Evolutionary conservation across 2,113 vertebrate genomes (phyloP), one percentile per base, ranked within the genome.

Genomic region (Dermatemys mawii): DNA sequence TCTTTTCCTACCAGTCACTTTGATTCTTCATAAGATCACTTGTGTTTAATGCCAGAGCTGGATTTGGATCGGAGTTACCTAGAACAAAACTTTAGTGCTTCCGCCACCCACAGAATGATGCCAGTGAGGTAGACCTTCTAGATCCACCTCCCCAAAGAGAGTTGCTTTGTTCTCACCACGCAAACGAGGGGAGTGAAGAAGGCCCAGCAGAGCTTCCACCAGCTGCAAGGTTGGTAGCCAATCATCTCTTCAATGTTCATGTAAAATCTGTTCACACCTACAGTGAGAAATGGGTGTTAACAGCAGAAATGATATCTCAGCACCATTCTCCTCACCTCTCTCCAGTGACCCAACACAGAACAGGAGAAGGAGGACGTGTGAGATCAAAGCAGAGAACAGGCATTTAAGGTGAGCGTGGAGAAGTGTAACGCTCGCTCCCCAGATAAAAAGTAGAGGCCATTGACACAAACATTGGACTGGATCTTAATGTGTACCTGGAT

Each of bases 131-230:
- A 29, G 17, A 1, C 57, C 63, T 48, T 89, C 89, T 57, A 81
- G 54, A 90, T 19, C 11, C 41, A 9, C 0, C 35, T 11, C 48
- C 87, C 22, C 38, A 94, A 70, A 38, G 0, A 84, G 35, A 8
- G 67, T n/a, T 6, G 11, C 26, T 41, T 9, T 38, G 21, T 14
- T 55, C 98, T 92, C 98, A 99, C 99, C 98, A 99, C 96, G 94
- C 99, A 99, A 90, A 99, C 98, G 70, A 98, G 92, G 12, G 99
- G 99, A 3, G 98, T 99, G 96, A 99, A 99, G 93, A 98, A 98
- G 53, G 95, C 98, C 99, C 99, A 99, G 83, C 99, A 99, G 83
- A 99, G 98, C 89, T 99, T 99, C 99, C 99, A 99, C 98, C 99
- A 99, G 41, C 91, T 78, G 63, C 98, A 99, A 8, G 99, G 99